Evolutionary conservation across 1,140 invertebrate species (phyloP).

Genomic region (Marisa cornuarietis): DNA sequence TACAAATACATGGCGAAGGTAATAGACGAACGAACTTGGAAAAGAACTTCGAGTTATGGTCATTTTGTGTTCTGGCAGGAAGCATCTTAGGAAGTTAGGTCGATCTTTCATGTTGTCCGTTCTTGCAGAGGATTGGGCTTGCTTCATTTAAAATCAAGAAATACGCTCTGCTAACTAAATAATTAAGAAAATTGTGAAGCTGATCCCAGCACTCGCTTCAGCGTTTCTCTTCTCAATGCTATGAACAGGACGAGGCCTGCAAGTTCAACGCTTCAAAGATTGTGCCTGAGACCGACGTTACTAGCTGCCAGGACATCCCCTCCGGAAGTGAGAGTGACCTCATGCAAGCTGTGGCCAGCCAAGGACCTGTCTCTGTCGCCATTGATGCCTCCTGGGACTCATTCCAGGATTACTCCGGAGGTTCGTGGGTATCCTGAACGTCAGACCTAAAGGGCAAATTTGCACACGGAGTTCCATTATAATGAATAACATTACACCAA

Average conservation of each 20-base stretch:
- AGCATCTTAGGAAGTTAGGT: too few relatives aligned
- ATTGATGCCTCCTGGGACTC: constrained; percentile 63
- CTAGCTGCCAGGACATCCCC: constrained; percentile 79
- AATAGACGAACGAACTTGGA: background rate
- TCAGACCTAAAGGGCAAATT: too few relatives aligned
- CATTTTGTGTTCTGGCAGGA: too few relatives aligned
- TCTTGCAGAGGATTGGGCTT: too few relatives aligned
- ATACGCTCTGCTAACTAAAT: background rate
- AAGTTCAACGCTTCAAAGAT: constrained; percentile 57
- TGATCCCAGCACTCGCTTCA: background rate
- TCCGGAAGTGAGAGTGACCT: constrained; percentile 70
- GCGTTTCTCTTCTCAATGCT: background rate
- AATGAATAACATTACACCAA: too few relatives aligned
- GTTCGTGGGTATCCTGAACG: background rate
- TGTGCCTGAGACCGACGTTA: constrained; percentile 45
- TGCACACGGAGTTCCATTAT: too few relatives aligned
- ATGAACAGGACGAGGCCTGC: constrained; percentile 63
- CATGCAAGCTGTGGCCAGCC: constrained; percentile 78
- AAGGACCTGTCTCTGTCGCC: constrained; percentile 69
- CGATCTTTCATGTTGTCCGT: too few relatives aligned
- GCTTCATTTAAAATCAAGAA: background rate
- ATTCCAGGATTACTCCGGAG: constrained; percentile 48
- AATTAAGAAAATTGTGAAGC: background rate
- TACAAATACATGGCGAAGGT: constrained; percentile 58
- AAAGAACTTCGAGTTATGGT: too few relatives aligned